Base-by-base conservation (phyloP, 2,797 vertebrate species). In the Lagodon rhomboides region DNA sequence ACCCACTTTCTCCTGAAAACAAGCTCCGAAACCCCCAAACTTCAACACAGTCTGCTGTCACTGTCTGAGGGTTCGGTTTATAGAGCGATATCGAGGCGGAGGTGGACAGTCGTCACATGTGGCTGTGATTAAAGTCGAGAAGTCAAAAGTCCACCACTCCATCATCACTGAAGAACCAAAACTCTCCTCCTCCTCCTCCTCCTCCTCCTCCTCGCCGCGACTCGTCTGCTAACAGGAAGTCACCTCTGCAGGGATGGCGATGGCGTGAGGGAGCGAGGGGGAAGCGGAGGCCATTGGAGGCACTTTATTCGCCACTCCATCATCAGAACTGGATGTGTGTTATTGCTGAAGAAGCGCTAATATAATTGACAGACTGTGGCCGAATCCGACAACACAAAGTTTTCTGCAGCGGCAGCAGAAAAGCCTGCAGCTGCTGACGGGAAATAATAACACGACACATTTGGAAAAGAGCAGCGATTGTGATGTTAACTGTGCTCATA, bases 281-380 rank as follows among this genome's bases (percentile, higher is more conserved):
- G 44, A 51, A 3, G 49, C 1, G 34, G n/a, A 34, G 54, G 43
- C 68, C 44, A 11, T 83, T 23, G 27, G 12, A 47, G 67, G 22
- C 16, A 12, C 50, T 82, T 77, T 78, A 47, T 78, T 78, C 73
- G 62, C 73, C 25, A 15, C 78, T 84, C 75, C 70, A 75, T 87
- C 85, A 87, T 85, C 56, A 69, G 20, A 81, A 72, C 38, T 12
- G 71, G 65, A 73, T 8, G 60, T n/a, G 62, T 69, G 70, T 77
- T 82, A 73, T 41, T 87, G 85, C 84, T 86, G 85, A 86, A 84
- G 74, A 70, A 66, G 79, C 68, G 63, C 56, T 49, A 59, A 68
- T 76, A 78, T 51, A 85, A 75, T 22, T 80, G 81, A 85, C 71
- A 66, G 49, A 62, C 56, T 56, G 76, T 23, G 13, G 73, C 75